Base-by-base conservation (phyloP, 2,888 invertebrate species). In the Lysandra coridon region DNA sequence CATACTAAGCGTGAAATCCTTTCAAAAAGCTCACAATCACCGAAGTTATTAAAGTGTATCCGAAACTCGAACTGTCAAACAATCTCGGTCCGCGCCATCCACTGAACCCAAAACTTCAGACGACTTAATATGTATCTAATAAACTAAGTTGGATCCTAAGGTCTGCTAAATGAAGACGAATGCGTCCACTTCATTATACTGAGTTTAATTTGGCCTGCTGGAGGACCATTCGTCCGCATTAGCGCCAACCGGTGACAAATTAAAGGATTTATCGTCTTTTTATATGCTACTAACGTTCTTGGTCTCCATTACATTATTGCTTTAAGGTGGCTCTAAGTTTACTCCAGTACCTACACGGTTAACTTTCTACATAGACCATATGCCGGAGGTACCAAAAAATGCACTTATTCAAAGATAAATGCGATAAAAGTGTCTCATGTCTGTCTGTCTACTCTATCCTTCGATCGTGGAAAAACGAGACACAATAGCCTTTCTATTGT, bases 171-270 rank as follows among this genome's bases (percentile, higher is more conserved):
- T 93, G 87, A 90, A 93, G 94, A 94, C 86, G 87, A 92, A 94
- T 93, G 92, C 83, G 87, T 84, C 87, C 92, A 90, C 89, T 93
- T 92, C 90, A 90, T 92, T 93, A 91, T 88, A 88, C 88, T 83
- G 87, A 90, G 90, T 92, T 92, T 94, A 92, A 93, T 93, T 92
- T 90, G 85, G 88, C 87, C 83, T 84, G 85, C 84, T 84, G 85
- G 89, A 91, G 85, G 87, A 86, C 89, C 91, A 92, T 93, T 92
- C 87, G 87, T 94, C 88, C 88, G 88, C 88, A 92, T 94, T 92
- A 93, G 89, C 81, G 84, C 79, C 79, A 84, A 81, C 83, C 83
- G 84, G 85, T 85, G 89, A 91, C 90, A 91, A 91, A 91, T 91
- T 88, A 88, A 82, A 81, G 82, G 87, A 90, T 89, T 89, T 89